Conservation (phyloP, 2,113 vertebrate genomes). For the Paratilapia polleni region DNA sequence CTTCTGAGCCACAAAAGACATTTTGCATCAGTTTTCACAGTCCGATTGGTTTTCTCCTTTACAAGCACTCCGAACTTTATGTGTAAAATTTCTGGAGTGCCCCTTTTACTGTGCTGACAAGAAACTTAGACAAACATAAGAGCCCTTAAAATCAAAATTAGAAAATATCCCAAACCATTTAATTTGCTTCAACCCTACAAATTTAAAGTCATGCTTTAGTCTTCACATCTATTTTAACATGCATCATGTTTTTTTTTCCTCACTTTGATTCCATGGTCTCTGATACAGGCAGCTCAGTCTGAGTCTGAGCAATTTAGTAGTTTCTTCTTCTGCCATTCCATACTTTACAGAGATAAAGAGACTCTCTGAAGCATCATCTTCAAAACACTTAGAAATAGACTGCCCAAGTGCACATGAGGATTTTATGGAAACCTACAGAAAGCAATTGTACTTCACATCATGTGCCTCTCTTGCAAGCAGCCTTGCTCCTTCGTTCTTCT, state of each 20-base stretch:
- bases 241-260: neutral
- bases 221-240: constrained; percentile 5
- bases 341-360: neutral
- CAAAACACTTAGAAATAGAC: constrained; percentile 7
- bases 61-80: neutral
- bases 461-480: constrained; percentile 11
- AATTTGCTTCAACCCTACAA: neutral
- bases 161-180: neutral
- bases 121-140: constrained; percentile 11
- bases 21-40: constrained; percentile 1
- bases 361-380: neutral
- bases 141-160: constrained; percentile 55
- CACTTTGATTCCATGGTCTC: neutral
- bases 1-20: too few species aligned
- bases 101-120: constrained; percentile 16
- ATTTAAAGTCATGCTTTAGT: neutral
- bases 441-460: constrained; percentile 11
- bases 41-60: constrained; percentile 3
- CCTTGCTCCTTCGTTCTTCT: constrained; percentile 22
- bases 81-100: neutral
- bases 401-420: neutral
- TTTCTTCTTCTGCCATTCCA: neutral
- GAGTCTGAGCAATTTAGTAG: neutral
- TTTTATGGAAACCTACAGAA: neutral
- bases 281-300: neutral